Evolutionary conservation across 2,113 vertebrate genomes (phyloP).

Genomic region (Rallus limicola): DNA sequence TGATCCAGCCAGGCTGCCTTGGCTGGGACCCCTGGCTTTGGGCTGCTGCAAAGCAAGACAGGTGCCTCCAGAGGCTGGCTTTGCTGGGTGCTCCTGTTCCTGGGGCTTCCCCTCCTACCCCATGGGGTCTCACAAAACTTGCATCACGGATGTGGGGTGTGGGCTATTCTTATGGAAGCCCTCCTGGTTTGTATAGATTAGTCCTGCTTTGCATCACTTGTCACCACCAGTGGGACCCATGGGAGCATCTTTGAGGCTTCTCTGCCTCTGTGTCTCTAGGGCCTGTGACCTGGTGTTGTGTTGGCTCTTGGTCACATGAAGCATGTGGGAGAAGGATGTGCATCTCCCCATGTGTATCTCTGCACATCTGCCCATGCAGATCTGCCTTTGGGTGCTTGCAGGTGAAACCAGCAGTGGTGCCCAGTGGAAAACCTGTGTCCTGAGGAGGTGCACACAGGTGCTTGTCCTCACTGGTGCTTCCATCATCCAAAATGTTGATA

Average conservation of each 20-base stretch:
- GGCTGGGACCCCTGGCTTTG: neutral
- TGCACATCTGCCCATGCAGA: fast-evolving
- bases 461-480: neutral
- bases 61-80: neutral
- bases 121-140: neutral
- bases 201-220: neutral
- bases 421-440: neutral
- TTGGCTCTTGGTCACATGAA: neutral
- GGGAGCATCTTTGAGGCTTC: neutral
- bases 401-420: neutral
- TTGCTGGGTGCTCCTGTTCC: neutral
- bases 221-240: neutral
- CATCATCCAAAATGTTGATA: neutral
- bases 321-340: neutral
- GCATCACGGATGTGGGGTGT: neutral
- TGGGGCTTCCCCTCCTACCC: neutral
- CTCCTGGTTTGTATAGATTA: neutral
- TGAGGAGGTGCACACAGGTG: neutral
- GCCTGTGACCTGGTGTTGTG: neutral
- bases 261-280: neutral
- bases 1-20: neutral
- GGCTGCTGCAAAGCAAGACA: neutral
- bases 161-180: neutral
- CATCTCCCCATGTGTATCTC: neutral
- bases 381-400: neutral